These are phyloP conservation scores for Eucera pruinosa DNA, from an alignment of 2,888 invertebrate species.

Conservation along the genomic window DNA sequence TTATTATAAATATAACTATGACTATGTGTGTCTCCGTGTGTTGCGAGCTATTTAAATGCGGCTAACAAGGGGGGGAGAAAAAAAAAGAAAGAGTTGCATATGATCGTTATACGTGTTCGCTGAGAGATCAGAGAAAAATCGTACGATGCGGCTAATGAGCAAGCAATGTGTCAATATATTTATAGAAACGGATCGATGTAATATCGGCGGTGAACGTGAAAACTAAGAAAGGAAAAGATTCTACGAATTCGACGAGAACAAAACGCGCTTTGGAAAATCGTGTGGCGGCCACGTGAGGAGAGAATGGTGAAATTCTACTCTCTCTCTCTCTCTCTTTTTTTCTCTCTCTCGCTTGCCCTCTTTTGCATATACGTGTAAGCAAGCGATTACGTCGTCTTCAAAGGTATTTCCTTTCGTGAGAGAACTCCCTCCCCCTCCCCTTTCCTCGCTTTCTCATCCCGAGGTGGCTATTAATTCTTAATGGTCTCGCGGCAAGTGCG, in stretches of 20 bases:
- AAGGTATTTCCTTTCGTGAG: conserved; percentile 38
- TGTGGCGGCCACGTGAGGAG: conserved; percentile 8
- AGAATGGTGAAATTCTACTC: conserved; percentile 12
- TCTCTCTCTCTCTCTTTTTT: not conserved
- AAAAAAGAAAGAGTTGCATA: not conserved
- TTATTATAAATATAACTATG: no score
- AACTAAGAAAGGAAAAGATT: not conserved
- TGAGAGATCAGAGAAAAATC: conserved; percentile 19
- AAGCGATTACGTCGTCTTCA: conserved; percentile 29
- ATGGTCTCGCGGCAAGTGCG: conserved; percentile 27
- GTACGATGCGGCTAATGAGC: conserved; percentile 40
- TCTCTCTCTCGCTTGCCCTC: not conserved
- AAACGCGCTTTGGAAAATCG: not conserved
- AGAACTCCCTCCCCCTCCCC: conserved; percentile 3
- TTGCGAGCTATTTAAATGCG: no score
- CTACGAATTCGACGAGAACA: not conserved
- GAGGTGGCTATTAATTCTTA: conserved; percentile 32
- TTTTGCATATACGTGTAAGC: not conserved
- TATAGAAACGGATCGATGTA: not conserved
- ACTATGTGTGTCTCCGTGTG: no score
- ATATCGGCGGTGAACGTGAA: not conserved
- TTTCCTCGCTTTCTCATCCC: not conserved
- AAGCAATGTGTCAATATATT: conserved; percentile 22
- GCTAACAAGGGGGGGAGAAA: no score
- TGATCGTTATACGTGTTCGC: conserved; percentile 2